Conservation (phyloP, 2,888 invertebrate species). For the Helicoverpa assulta region DNA sequence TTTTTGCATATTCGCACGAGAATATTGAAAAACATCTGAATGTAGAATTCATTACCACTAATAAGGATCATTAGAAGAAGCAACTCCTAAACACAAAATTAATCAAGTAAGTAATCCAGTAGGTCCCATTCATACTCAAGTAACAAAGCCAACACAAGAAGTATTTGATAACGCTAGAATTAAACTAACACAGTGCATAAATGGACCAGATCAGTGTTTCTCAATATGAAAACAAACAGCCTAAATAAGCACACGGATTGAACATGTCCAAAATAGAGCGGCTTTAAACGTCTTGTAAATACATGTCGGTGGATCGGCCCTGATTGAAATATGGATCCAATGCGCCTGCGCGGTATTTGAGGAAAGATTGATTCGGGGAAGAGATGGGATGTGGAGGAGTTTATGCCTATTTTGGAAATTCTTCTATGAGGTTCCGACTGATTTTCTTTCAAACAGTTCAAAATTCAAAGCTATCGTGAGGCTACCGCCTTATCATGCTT, state of each 20-base stretch:
- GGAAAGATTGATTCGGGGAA: slow-evolving; percentile 61
- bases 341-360: slow-evolving; percentile 72
- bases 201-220: slow-evolving; percentile 74
- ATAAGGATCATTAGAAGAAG: too few species aligned
- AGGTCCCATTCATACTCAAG: not conserved
- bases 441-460: too few species aligned
- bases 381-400: slow-evolving; percentile 33
- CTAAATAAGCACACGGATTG: slow-evolving; percentile 79
- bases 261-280: slow-evolving; percentile 83
- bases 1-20: too few species aligned
- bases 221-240: slow-evolving; percentile 79
- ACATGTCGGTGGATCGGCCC: slow-evolving; percentile 76
- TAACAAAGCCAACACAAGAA: slow-evolving; percentile 13
- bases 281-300: slow-evolving; percentile 80
- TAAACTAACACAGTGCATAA: slow-evolving; percentile 61
- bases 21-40: too few species aligned
- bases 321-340: slow-evolving; percentile 85
- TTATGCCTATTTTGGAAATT: slow-evolving; percentile 39
- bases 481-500: too few species aligned
- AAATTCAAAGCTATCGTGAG: too few species aligned
- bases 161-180: slow-evolving; percentile 42
- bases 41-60: too few species aligned
- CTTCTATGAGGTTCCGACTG: not conserved
- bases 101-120: not conserved
- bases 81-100: not conserved